Conservation (phyloP, 2,797 vertebrate genomes). For the Hippoglossus hippoglossus region DNA sequence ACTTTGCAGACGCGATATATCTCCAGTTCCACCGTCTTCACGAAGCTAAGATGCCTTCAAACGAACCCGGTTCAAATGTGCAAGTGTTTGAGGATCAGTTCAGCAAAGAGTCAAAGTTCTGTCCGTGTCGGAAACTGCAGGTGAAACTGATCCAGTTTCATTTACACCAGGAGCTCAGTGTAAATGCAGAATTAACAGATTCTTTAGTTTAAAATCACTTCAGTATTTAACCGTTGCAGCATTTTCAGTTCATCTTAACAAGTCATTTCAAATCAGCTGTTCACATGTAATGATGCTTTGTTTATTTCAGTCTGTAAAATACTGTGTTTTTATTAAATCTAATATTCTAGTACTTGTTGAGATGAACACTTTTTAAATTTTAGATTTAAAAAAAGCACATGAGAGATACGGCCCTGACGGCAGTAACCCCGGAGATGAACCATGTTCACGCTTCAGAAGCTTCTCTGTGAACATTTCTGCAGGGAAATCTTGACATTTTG, state of each 20-base stretch:
- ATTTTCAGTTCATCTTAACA: slow-evolving; percentile 56
- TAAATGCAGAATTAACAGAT: slow-evolving; percentile 37
- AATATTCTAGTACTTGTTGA: slow-evolving; percentile 32
- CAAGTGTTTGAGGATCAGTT: slow-evolving; percentile 24
- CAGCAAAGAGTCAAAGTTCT: neutral
- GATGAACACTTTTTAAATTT: slow-evolving; percentile 46
- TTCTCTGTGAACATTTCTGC: neutral
- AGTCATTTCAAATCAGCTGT: slow-evolving; percentile 6
- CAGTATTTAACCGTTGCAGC: slow-evolving; percentile 21
- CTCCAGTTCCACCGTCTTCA: neutral
- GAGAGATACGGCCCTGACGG: too few species aligned
- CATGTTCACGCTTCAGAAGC: too few species aligned
- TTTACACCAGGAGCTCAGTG: slow-evolving; percentile 49
- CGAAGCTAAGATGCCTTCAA: slow-evolving; percentile 41
- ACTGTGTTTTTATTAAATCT: neutral
- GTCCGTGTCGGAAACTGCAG: slow-evolving; percentile 4
- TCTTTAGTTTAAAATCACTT: slow-evolving; percentile 10
- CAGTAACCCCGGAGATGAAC: neutral
- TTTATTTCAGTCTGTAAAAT: neutral
- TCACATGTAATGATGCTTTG: neutral
- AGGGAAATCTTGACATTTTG: slow-evolving; percentile 45
- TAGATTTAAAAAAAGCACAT: too few species aligned
- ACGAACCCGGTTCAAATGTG: slow-evolving; percentile 18
- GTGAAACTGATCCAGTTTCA: slow-evolving; percentile 17
- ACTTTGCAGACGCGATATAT: too few species aligned